Base-by-base conservation (phyloP, 30 jellyfish, hydroid and myxozoan genomes). In the Pseudorhiza aurosa region DNA sequence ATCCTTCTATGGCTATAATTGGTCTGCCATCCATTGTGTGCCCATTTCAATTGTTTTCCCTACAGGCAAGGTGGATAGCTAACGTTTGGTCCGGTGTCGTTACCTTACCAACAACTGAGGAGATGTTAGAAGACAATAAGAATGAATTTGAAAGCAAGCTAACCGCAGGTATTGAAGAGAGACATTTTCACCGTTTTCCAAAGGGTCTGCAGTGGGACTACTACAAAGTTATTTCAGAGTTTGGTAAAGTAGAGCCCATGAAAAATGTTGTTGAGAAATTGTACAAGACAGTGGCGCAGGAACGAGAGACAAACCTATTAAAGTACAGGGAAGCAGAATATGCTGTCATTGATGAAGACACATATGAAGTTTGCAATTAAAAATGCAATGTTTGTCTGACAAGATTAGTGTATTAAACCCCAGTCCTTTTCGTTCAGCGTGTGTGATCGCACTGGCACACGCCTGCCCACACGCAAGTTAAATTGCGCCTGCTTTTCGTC, bases 1-100 rank as follows among this genome's bases (percentile, higher is more conserved):
- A 82, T 46, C 97, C 97, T 29, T 59, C 93, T 0, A 58, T 90
- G 86, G 59, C 91, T 8, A 67, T 90, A 50, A 71, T 90, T n/a
- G 97, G 97, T 4, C n/a, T 90, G 15, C 79, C 77, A 4, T 40
- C 39, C 24, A 25, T 79, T 59, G 81, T 79, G 19, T 72, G 88
- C 53, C 93, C 97, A 2, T 78, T 83, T 60, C 87, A 90, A 25
- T 32, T 88, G 32, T 78, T 78, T 57, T 65, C 88, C 11, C 55
- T 57, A 83, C 95, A 89, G 46, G 82, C 96, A 49, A 82, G 75
- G 44, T 89, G 88, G 85, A 57, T 82, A 10, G 55, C 40, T 3
- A 65, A 50, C 51, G 87, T 89, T 15, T 58, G 72, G 15, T 36
- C 88, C 2, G 95, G 85, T 26, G 58, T 24, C 18, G 68, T 36